Conservation (phyloP, 2,888 invertebrate genomes). For the Hemaris fuciformis region DNA sequence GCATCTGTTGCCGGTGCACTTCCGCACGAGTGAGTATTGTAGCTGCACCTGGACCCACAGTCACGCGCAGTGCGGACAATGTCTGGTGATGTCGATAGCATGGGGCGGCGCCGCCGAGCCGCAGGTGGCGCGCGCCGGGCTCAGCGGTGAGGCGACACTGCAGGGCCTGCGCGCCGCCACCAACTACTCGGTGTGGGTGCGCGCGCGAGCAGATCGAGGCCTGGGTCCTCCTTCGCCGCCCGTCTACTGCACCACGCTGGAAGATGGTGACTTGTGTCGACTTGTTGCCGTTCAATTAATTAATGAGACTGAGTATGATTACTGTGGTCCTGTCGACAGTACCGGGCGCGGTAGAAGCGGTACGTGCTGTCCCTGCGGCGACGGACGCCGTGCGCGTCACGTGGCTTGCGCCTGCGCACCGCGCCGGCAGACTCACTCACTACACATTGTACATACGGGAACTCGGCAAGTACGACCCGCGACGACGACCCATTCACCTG, state of each 20-base stretch:
- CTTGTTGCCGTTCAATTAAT: background rate
- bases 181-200: slow-evolving; percentile 91
- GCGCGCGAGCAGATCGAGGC: slow-evolving; percentile 89
- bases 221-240: slow-evolving; percentile 88
- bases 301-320: background rate
- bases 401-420: slow-evolving; percentile 88
- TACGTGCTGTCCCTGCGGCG: slow-evolving; percentile 89
- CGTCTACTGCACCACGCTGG: slow-evolving; percentile 87
- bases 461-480: slow-evolving; percentile 78
- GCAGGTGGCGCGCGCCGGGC: slow-evolving; percentile 32
- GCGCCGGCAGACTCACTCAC: slow-evolving; percentile 87
- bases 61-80: background rate
- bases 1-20: slow-evolving; percentile 83
- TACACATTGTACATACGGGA: slow-evolving; percentile 89
- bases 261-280: slow-evolving; percentile 84
- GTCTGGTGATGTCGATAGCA: slow-evolving; percentile 11
- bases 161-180: slow-evolving; percentile 88
- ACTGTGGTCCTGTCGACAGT: slow-evolving; percentile 68
- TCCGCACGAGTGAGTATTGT: slow-evolving; percentile 39
- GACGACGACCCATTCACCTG: background rate
- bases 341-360: slow-evolving; percentile 87
- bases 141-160: slow-evolving; percentile 73
- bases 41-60: background rate
- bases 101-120: slow-evolving; percentile 30
- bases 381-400: slow-evolving; percentile 89